These are phyloP conservation scores for Gnathonemus echidnorhynchus DNA, from an alignment of 2,113 vertebrate species.

Conservation along the genomic window DNA sequence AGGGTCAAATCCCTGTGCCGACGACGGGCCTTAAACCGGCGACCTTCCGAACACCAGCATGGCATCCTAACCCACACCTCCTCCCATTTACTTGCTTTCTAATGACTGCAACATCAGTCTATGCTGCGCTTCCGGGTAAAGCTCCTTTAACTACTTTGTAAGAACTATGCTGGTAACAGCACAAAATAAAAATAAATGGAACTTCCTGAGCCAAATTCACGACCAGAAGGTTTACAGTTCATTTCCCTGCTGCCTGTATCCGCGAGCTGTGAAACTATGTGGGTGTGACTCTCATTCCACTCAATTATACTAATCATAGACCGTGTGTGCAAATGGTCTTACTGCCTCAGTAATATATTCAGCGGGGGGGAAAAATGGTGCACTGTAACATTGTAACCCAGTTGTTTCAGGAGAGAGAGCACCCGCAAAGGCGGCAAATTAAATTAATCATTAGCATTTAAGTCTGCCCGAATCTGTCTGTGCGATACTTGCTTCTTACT, in stretches of 20 bases:
- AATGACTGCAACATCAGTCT: background rate
- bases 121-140: background rate
- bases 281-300: background rate
- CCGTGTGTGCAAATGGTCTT: background rate
- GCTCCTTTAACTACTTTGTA: background rate
- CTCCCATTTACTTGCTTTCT: background rate
- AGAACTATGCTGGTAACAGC: background rate
- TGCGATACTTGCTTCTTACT: background rate
- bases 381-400: background rate
- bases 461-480: background rate
- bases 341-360: background rate
- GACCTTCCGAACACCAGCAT: background rate
- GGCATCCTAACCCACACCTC: background rate
- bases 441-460: constrained; percentile 9
- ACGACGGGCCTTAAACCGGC: background rate
- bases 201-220: background rate
- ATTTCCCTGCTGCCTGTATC: background rate
- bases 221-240: constrained; percentile 1
- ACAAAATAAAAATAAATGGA: background rate
- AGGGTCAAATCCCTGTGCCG: background rate
- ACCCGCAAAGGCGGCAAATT: background rate
- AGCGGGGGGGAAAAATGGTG: background rate
- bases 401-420: background rate
- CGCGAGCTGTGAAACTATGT: background rate
- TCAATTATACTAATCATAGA: background rate